These are phyloP conservation scores for Acestrorhynchus altus DNA, from an alignment of 2,797 vertebrate genomes.

Conservation along the genomic window DNA sequence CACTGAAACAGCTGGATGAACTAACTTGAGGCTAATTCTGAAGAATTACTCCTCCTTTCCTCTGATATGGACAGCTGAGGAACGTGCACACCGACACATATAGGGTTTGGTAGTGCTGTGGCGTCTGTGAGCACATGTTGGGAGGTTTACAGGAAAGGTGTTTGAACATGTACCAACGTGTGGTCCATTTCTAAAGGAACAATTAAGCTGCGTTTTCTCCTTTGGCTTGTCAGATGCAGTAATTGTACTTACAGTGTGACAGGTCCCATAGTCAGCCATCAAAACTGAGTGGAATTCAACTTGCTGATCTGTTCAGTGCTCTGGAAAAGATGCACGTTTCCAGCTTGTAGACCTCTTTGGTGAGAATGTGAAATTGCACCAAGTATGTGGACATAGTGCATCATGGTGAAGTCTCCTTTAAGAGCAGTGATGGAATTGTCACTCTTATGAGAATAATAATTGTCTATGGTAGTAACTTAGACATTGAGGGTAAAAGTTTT, in stretches of 20 bases:
- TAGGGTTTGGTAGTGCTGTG: not conserved
- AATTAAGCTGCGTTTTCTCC: not conserved
- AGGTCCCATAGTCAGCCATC: not conserved
- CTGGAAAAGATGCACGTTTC: not conserved
- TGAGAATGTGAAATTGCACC: no score
- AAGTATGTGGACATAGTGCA: no score
- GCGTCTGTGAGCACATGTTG: not conserved
- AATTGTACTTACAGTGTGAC: not conserved
- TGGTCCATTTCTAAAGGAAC: conserved; percentile 9
- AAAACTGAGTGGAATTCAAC: not conserved
- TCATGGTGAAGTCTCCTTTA: no score
- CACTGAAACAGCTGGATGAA: conserved; percentile 3
- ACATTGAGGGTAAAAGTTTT: no score
- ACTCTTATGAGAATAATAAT: no score
- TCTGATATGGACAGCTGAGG: not conserved
- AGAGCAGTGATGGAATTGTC: no score
- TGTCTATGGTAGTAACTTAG: no score
- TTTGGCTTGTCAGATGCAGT: conserved; percentile 8
- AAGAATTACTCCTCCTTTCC: no score
- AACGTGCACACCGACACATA: not conserved
- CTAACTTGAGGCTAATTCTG: not conserved
- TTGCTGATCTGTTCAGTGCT: not conserved
- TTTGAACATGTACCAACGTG: conserved; percentile 36
- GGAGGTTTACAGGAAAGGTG: conserved; percentile 10
- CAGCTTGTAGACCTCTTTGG: no score